Conservation (phyloP, 35 echinoderm and acorn worm species). For the Apostichopus californicus region DNA sequence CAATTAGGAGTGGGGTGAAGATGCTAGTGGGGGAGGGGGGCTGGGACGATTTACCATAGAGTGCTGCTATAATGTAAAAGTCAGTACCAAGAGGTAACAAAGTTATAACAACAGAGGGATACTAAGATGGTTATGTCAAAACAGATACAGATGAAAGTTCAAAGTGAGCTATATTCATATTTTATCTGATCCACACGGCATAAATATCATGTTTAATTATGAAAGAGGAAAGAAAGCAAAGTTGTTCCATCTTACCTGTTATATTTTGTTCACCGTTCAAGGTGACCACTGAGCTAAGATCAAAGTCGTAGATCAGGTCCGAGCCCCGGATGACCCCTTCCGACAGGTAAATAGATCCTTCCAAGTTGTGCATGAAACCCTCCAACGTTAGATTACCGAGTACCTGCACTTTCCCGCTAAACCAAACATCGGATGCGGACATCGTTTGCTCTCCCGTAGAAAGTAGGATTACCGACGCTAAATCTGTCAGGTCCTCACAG, state of each 20-base stretch:
- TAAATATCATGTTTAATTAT: too few relatives aligned
- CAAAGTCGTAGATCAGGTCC: background rate
- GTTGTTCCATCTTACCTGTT: background rate
- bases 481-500: constrained; percentile 3
- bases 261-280: constrained; percentile 10
- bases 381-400: background rate
- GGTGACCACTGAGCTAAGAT: background rate
- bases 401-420: background rate
- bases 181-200: too few relatives aligned
- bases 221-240: too few relatives aligned
- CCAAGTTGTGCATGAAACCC: background rate
- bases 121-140: too few relatives aligned
- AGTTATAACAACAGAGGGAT: too few relatives aligned
- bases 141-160: too few relatives aligned
- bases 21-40: too few relatives aligned
- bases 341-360: background rate
- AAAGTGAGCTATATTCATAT: too few relatives aligned
- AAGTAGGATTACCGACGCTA: background rate
- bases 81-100: too few relatives aligned
- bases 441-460: background rate
- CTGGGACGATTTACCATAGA: too few relatives aligned
- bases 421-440: background rate
- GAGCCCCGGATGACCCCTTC: background rate
- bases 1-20: too few relatives aligned
- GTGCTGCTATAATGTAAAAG: too few relatives aligned